These are phyloP conservation scores for Muntiacus muntjak DNA, from an alignment of 2,113 vertebrate species.

Conservation along the genomic window DNA sequence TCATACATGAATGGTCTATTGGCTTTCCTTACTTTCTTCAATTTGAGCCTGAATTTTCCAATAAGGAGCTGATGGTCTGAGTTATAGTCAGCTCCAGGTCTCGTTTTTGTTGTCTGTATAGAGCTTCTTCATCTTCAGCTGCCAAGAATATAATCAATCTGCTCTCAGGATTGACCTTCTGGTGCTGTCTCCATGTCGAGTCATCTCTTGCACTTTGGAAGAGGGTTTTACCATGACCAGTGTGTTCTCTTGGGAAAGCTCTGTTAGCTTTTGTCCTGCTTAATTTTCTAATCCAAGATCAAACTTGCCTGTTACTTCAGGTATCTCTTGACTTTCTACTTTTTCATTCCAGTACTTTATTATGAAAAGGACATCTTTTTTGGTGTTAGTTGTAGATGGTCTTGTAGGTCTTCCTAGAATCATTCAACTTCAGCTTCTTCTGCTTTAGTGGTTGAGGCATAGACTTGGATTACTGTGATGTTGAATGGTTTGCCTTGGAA, in stretches of 20 bases:
- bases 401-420: not conserved
- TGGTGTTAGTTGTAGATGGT: not conserved
- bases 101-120: not conserved
- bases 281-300: not conserved
- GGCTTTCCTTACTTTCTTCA: not conserved
- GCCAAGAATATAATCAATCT: not conserved
- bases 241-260: not conserved
- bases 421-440: not conserved
- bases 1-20: not conserved
- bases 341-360: not conserved
- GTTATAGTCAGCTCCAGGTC: not conserved
- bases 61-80: not conserved
- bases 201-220: not conserved
- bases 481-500: not conserved
- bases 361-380: not conserved
- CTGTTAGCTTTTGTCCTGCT: not conserved
- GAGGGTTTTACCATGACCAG: not conserved
- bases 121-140: not conserved
- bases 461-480: not conserved
- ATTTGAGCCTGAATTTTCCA: not conserved
- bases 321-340: not conserved
- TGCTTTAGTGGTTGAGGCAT: not conserved
- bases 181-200: not conserved
- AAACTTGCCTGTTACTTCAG: not conserved
- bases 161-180: not conserved